Conservation (phyloP, 2,113 vertebrate species). For the Alces alces region DNA sequence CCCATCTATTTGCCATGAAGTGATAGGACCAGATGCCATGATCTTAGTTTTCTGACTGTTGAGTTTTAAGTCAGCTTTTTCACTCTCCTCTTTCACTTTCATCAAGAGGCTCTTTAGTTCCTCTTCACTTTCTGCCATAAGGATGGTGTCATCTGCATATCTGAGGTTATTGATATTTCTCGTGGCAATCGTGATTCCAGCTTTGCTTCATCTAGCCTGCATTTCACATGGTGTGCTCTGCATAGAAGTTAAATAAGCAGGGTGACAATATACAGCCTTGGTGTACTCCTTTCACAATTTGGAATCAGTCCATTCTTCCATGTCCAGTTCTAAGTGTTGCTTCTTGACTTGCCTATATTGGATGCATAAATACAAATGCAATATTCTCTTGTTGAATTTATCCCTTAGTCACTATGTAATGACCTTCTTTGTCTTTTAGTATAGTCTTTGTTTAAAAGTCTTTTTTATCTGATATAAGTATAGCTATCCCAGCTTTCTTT, state of each 20-base stretch:
- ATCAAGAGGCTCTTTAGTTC: neutral
- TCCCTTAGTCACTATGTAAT: neutral
- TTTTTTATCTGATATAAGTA: neutral
- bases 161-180: neutral
- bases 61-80: neutral
- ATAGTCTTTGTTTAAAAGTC: neutral
- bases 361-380: neutral
- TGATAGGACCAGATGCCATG: neutral
- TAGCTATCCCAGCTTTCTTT: neutral
- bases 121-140: neutral
- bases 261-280: neutral
- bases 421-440: neutral
- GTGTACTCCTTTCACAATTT: neutral
- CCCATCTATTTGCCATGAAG: neutral
- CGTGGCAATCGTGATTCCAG: neutral
- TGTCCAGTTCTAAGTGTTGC: neutral
- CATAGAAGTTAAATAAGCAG: neutral
- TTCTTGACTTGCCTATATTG: neutral
- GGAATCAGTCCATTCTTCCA: neutral
- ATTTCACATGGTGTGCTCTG: neutral
- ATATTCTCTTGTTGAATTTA: neutral
- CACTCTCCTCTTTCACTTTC: neutral
- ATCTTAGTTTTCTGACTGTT: neutral
- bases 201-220: neutral
- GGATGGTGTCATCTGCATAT: neutral